These are phyloP conservation scores for Arbacia lixula DNA, from an alignment of 53 echinoderm and acorn worm species.

Conservation along the genomic window DNA sequence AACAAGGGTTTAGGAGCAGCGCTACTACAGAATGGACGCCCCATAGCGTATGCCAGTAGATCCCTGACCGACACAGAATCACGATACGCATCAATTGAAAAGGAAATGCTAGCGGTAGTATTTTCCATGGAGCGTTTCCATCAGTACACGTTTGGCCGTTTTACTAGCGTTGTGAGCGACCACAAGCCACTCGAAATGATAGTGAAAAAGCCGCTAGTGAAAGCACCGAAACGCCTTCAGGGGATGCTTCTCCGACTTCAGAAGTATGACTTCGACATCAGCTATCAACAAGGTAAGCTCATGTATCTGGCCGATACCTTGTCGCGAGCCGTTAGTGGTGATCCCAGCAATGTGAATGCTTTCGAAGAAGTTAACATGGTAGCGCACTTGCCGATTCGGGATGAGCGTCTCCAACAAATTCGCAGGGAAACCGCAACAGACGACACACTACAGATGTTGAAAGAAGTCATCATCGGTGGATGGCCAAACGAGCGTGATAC, in stretches of 20 bases:
- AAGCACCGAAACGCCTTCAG: slow-evolving; percentile 58
- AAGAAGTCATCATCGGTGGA: slow-evolving; percentile 24
- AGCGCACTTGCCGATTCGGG: slow-evolving; percentile 34
- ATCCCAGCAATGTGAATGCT: slow-evolving; percentile 4
- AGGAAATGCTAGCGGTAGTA: slow-evolving; percentile 47
- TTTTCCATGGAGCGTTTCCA: slow-evolving; percentile 45
- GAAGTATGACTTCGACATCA: slow-evolving; percentile 58
- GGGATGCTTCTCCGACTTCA: slow-evolving; percentile 62
- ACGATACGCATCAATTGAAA: slow-evolving; percentile 55
- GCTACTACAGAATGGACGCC: slow-evolving; percentile 54
- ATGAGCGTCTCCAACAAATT: slow-evolving; percentile 53
- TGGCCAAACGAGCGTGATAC: slow-evolving; percentile 38
- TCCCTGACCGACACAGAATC: slow-evolving; percentile 56
- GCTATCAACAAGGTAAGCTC: slow-evolving; percentile 40
- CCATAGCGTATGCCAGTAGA: slow-evolving; percentile 61
- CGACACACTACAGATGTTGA: slow-evolving; percentile 46
- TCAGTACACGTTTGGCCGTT: slow-evolving; percentile 46
- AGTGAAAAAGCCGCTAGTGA: slow-evolving; percentile 55
- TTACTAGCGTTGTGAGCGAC: slow-evolving; percentile 53
- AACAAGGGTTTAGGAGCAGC: slow-evolving; percentile 59
- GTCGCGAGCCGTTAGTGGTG: slow-evolving; percentile 9
- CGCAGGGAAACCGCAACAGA: slow-evolving; percentile 3
- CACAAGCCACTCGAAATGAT: slow-evolving; percentile 67
- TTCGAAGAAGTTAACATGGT: slow-evolving; percentile 51
- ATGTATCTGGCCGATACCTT: slow-evolving; percentile 61